Base-by-base conservation (phyloP, 2,113 vertebrate genomes). In the Corythornis vintsioides region DNA sequence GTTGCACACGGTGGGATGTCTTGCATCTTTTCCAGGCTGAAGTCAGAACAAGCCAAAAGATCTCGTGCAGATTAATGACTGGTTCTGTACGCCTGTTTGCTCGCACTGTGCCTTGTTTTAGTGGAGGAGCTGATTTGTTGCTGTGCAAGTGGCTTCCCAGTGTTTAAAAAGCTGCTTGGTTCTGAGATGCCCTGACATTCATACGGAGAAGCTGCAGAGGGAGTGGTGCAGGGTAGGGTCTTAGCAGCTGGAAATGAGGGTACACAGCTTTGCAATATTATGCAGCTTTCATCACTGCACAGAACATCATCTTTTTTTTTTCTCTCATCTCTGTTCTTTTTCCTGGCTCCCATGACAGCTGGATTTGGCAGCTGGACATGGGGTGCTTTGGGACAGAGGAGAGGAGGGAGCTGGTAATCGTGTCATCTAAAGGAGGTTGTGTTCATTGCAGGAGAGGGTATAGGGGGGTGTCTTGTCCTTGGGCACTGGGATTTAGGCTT, bases 381-480 rank as follows among this genome's bases (percentile, higher is more conserved):
- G 33, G 31, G 38, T 90, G 43, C 24, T 66, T 76, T 59, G 72
- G 47, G 56, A 25, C 50, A 43, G 8, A 17, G 38, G 38, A 61
- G 24, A 17, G 38, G 38, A 61, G 24, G 11, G 72, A 74, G 56
- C 55, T 73, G 70, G 18, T 40, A 61, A 20, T 67, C 13, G 0
- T 11, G 3, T 31, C 26, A 31, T 38, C n/a, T 24, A 42, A 15
- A 60, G 38, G 47, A 53, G 43, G 5, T n/a, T 35, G 33, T 14
- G 47, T 1, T 1, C 3, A 3, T 43, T 53, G 55, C 5, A 6
- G 67, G 40, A 65, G 8, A 43, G n/a, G 26, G 4, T n/a, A 8
- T 15, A 2, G 11, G 25, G 20, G 18, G 29, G 5, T 59, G 35
- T 33, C 52, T 72, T 28, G 22, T 88, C 67, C 20, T 48, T 61